Conservation (phyloP, 2,888 invertebrate species). For the Torymus aiolomorphi region DNA sequence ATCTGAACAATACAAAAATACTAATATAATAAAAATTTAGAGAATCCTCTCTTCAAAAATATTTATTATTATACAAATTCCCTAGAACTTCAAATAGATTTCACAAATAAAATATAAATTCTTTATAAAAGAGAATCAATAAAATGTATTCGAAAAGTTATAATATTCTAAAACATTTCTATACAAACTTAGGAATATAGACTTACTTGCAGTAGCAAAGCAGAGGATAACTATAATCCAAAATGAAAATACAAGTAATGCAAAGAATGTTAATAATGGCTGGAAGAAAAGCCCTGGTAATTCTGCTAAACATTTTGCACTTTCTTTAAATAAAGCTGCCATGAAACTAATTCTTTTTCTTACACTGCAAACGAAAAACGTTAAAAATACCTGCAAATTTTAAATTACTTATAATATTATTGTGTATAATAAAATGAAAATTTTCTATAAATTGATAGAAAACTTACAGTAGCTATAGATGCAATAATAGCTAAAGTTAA, state of each 20-base stretch:
- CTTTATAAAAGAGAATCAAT: too few species aligned
- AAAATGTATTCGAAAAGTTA: neutral
- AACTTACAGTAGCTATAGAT: conserved; percentile 89
- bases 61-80: conserved; percentile 17
- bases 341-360: conserved; percentile 89
- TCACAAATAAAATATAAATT: too few species aligned
- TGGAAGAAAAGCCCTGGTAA: conserved; percentile 91
- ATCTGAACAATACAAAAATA: conserved; percentile 98
- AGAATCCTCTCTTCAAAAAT: too few species aligned
- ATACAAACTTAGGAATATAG: too few species aligned
- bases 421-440: conserved; percentile 22
- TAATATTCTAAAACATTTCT: too few species aligned
- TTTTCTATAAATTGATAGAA: conserved; percentile 17
- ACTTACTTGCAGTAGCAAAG: conserved; percentile 89
- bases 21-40: too few species aligned
- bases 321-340: conserved; percentile 91
- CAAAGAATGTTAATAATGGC: conserved; percentile 88
- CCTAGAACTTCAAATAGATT: neutral
- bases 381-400: conserved; percentile 80
- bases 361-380: conserved; percentile 85
- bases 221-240: conserved; percentile 92
- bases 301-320: conserved; percentile 89
- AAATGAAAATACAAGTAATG: conserved; percentile 86
- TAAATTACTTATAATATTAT: conserved; percentile 8
- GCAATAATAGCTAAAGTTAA: conserved; percentile 90